Base-by-base conservation (phyloP, 2,888 invertebrate species). In the Microctonus brassicae region DNA sequence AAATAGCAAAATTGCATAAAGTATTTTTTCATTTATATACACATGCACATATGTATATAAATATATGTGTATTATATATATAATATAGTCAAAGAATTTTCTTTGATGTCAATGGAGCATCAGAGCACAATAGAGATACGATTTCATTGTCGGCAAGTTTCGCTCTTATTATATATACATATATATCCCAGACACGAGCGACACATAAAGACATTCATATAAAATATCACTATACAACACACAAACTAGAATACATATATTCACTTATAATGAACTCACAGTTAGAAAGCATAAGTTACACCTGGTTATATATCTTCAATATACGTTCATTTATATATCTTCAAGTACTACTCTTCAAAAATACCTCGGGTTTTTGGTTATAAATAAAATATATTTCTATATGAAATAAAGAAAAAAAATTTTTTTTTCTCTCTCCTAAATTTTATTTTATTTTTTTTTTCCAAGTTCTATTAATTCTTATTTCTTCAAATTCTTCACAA, bases 251-350 rank as follows among this genome's bases (percentile, higher is more conserved):
- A 11, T 39, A 39, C n/a, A 11, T 39, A 11, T 39, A 4, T 39
- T 2, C n/a, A 13, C 0, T 4, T 39, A 82, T 79, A 82, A 83
- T 63, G 20, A 82, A 79, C 77, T 24, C 47, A 26, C 11, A 66
- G 78, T 76, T 78, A 76, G 77, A 70, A 20, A 70, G 58, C 80
- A 77, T 75, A 79, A 80, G 81, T 80, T 81, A 82, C 82, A 83
- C 83, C 82, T 82, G 81, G 83, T 79, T 79, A 76, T 80, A 17
- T 20, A 80, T 80, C 79, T 78, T 82, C 81, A 80, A 81, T 82
- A 81, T 80, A 47, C 17, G 1, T 17, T n/a, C 78, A 76, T 81
- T 80, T 80, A 82, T 79, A 76, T 79, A 69, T 73, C 70, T 62
- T 34, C 53, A 34, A 55, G 53, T 72, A 70, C 61, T 47, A 39